A percentile compares a stretch with the other conserved stretches of the same genome.
These are phyloP conservation scores for Melikaiella ostensackeni DNA, from an alignment of 2,888 invertebrate genomes.

Conservation along the genomic window DNA sequence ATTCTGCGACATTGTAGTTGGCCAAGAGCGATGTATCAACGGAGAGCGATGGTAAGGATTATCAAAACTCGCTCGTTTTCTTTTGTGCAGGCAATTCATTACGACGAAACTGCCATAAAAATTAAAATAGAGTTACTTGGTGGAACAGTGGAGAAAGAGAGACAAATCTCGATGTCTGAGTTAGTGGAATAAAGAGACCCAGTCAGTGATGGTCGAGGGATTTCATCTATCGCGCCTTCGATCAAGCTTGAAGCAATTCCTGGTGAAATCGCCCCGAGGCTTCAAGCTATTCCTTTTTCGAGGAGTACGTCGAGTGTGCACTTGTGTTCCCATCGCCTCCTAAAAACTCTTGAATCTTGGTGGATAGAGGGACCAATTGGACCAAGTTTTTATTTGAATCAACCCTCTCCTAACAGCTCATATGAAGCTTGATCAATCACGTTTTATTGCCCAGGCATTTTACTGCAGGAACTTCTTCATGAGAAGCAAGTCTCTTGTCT, in stretches of 20 bases:
- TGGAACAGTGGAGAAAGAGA: not conserved
- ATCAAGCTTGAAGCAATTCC: conserved; percentile 27
- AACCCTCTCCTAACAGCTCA: not conserved
- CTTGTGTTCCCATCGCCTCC: not conserved
- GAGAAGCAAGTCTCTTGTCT: not conserved
- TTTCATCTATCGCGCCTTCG: conserved; percentile 22
- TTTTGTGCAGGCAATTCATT: not conserved
- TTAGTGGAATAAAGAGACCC: conserved; percentile 1
- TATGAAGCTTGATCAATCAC: conserved; percentile 24
- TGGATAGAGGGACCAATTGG: conserved; percentile 17
- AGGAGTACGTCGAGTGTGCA: not conserved
- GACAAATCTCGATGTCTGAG: not conserved
- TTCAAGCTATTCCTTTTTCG: conserved; percentile 5
- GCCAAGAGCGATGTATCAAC: not conserved
- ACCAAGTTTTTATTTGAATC: conserved; percentile 29
- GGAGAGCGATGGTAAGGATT: not conserved
- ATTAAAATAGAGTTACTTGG: conserved; percentile 4
- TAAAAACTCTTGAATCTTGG: not conserved
- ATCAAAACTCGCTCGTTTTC: not conserved
- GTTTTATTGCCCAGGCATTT: conserved; percentile 9
- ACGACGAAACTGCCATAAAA: conserved; percentile 4
- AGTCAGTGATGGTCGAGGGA: not conserved
- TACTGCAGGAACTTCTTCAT: conserved; percentile 4
- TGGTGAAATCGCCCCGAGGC: conserved; percentile 12
- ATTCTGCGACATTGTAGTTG: conserved; percentile 2